A percentile compares a stretch with the other conserved stretches of the same genome.
These are phyloP conservation scores for Carpatolechia fugitivella DNA, from an alignment of 2,888 invertebrate genomes.

Conservation along the genomic window DNA sequence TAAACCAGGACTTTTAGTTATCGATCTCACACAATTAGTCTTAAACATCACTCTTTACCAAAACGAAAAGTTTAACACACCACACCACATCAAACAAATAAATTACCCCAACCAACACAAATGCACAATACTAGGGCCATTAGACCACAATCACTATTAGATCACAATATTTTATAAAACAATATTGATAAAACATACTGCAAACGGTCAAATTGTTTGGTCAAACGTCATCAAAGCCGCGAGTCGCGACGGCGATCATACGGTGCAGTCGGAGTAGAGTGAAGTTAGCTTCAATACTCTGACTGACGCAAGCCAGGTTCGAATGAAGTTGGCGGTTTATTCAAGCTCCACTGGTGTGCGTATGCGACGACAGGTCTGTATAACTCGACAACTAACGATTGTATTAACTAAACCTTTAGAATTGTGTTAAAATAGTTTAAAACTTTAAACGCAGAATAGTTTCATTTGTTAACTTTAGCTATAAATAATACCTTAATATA, in stretches of 20 bases:
- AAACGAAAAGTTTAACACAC: not conserved
- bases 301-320: conserved; percentile 35
- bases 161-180: conserved; percentile 19
- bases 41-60: not conserved
- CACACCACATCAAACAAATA: not conserved
- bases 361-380: conserved; percentile 13
- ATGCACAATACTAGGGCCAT: not conserved
- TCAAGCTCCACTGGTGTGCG: conserved; percentile 34
- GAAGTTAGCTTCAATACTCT: conserved; percentile 53
- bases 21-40: not conserved
- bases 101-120: not conserved
- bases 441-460: no score
- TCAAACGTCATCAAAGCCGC: conserved; percentile 61
- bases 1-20: not conserved
- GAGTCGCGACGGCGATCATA: conserved; percentile 33
- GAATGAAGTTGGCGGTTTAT: conserved; percentile 65
- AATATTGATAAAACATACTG: conserved; percentile 68
- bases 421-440: no score
- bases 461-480: no score
- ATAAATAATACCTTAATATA: no score
- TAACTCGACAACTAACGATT: not conserved
- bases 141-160: conserved; percentile 36
- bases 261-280: conserved; percentile 53
- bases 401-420: no score
- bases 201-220: conserved; percentile 53